phyloP scores from a whole-genome alignment of 2,888 invertebrate species.

The Amphipoea lucens region DNA sequence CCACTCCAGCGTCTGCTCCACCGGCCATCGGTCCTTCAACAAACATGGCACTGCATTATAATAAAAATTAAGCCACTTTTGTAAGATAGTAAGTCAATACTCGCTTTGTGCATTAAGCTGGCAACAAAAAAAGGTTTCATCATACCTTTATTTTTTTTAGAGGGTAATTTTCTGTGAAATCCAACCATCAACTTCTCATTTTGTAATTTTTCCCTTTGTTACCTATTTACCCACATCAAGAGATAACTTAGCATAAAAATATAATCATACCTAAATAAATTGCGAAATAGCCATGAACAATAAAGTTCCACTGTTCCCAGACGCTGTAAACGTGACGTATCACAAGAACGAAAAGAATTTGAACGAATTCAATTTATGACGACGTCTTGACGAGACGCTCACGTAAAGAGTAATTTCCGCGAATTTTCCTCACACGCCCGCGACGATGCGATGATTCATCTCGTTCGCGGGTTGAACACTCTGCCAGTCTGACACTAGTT shows the following conservation, averaged over 20 bases:
- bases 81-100: background rate
- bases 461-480: slow-evolving; percentile 70
- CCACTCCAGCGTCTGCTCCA: no score
- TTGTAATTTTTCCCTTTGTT: no score
- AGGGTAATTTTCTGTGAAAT: background rate
- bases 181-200: background rate
- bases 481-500: slow-evolving; percentile 58
- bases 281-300: background rate
- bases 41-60: no score
- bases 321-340: slow-evolving; percentile 11
- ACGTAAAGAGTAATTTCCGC: slow-evolving; percentile 75
- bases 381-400: slow-evolving; percentile 41
- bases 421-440: slow-evolving; percentile 76
- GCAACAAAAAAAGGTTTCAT: background rate
- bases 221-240: background rate
- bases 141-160: background rate
- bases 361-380: slow-evolving; percentile 43
- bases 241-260: background rate
- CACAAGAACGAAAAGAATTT: slow-evolving; percentile 33
- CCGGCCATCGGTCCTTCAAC: no score
- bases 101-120: background rate
- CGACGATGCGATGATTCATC: slow-evolving; percentile 80
- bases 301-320: background rate
- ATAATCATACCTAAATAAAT: background rate
- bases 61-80: background rate